Conservation (phyloP, 2,113 vertebrate genomes). For the Caracal caracal region DNA sequence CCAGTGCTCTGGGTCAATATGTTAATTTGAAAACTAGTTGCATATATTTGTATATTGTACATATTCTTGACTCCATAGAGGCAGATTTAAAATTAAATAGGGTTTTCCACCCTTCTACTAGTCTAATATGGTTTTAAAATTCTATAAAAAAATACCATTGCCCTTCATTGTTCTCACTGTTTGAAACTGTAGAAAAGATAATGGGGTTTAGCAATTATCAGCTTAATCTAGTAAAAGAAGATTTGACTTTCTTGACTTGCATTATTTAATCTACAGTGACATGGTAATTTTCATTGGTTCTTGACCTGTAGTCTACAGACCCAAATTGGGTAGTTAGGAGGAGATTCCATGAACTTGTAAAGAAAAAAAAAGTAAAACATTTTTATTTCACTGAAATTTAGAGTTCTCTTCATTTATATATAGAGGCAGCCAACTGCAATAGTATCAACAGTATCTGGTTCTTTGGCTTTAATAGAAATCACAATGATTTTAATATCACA, state of each 20-base stretch:
- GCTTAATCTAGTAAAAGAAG: not conserved
- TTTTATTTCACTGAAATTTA: not conserved
- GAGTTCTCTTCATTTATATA: not conserved
- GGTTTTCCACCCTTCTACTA: not conserved
- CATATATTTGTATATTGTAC: slow-evolving; percentile 53
- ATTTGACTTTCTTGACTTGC: not conserved
- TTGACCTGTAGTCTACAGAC: not conserved
- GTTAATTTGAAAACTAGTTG: slow-evolving; percentile 56
- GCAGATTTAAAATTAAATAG: slow-evolving; percentile 56
- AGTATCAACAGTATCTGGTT: not conserved
- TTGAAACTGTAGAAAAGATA: slow-evolving; percentile 16
- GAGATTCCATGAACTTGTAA: not conserved
- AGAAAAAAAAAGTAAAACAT: not conserved
- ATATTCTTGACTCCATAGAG: slow-evolving; percentile 44
- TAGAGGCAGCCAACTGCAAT: not conserved
- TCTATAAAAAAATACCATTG: not conserved
- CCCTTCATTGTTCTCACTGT: not conserved
- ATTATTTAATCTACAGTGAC: slow-evolving; percentile 9
- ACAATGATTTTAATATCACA: not conserved
- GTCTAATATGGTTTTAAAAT: slow-evolving; percentile 33
- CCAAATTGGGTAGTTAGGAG: not conserved
- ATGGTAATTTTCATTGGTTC: not conserved
- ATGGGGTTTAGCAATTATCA: not conserved
- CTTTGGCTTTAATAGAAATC: not conserved
- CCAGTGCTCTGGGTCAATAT: slow-evolving; percentile 54